A percentile compares a stretch with the other conserved stretches of the same genome.
Evolutionary conservation across 2,113 vertebrate genomes (phyloP).

Genomic region (Parotia lawesii): DNA sequence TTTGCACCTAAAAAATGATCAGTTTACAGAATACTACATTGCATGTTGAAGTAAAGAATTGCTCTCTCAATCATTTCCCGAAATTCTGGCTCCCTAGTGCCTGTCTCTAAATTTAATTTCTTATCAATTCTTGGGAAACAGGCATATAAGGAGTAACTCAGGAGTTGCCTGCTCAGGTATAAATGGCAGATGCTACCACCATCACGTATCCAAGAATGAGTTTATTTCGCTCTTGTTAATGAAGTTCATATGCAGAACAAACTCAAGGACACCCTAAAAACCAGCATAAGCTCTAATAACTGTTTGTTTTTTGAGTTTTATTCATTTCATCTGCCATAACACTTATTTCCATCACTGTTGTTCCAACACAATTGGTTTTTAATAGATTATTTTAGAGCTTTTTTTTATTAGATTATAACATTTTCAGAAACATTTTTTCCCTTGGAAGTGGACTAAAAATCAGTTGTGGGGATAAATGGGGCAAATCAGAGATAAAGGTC

Average conservation of each 20-base stretch:
- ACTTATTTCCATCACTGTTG: background rate
- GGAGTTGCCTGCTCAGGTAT: background rate
- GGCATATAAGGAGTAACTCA: background rate
- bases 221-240: background rate
- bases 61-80: background rate
- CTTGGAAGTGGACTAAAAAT: background rate
- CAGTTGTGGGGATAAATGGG: background rate
- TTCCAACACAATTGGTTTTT: rapidly evolving
- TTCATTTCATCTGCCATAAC: background rate
- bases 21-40: background rate
- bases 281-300: background rate
- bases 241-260: background rate
- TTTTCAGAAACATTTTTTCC: background rate
- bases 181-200: background rate
- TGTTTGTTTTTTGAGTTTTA: background rate
- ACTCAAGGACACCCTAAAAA: background rate
- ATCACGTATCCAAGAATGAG: background rate
- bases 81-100: background rate
- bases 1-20: background rate
- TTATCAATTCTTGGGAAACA: background rate
- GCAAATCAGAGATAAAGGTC: background rate
- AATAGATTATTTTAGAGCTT: background rate
- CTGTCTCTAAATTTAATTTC: background rate
- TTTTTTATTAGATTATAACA: background rate
- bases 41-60: background rate